Percentiles rank a stretch among this genome's conserved stretches.
Conservation (phyloP, 2,113 vertebrate species). For the Circaetus cinerascens region DNA sequence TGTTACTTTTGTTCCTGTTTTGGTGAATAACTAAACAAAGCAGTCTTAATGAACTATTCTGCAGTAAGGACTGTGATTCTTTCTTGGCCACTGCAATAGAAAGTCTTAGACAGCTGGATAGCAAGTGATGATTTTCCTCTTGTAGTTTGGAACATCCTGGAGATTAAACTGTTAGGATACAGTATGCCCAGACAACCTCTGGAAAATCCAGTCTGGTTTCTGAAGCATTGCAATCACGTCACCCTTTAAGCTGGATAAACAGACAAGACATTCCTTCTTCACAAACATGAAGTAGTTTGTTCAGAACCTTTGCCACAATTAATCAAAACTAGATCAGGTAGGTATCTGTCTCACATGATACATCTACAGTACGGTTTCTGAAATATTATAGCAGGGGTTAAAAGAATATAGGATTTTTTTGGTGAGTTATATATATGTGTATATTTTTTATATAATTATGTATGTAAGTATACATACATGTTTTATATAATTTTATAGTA, state of each 20-base stretch:
- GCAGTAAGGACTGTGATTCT: neutral
- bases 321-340: neutral
- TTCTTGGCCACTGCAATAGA: neutral
- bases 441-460: neutral
- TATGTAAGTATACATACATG: accelerated
- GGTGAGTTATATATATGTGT: accelerated
- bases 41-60: neutral
- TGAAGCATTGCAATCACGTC: neutral
- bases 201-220: neutral
- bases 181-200: neutral
- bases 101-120: neutral
- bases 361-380: neutral
- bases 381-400: neutral
- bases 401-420: neutral
- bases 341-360: neutral
- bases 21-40: neutral
- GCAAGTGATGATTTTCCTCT: neutral
- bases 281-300: neutral
- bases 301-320: neutral
- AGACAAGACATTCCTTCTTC: neutral
- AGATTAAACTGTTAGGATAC: neutral
- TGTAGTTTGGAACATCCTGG: neutral
- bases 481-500: no score
- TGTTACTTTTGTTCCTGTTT: neutral
- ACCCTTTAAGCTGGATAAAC: neutral